phyloP scores from a whole-genome alignment of 2,888 invertebrate species.

The Neelides folsomi region DNA sequence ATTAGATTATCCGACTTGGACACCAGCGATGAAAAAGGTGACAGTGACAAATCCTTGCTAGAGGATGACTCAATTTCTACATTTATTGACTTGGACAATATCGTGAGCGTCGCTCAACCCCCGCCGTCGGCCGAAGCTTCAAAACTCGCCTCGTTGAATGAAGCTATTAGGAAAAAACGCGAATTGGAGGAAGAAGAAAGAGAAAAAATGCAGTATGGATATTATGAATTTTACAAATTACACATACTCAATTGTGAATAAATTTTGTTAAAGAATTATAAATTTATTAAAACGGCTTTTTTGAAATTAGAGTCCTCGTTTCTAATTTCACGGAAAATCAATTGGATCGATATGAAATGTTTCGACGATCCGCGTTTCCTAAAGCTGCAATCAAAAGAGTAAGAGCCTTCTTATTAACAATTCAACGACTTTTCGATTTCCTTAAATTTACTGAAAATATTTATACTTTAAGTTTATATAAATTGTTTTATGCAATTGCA shows the following conservation, averaged over 20 bases:
- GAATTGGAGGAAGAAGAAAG: constrained; percentile 87
- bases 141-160: constrained; percentile 39
- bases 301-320: constrained; percentile 65
- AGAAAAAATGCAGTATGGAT: constrained; percentile 82
- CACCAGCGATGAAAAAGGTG: too few species aligned
- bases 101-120: not conserved
- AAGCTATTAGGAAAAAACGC: constrained; percentile 52
- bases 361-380: constrained; percentile 87
- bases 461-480: not conserved
- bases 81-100: not conserved
- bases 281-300: not conserved
- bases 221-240: not conserved
- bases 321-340: constrained; percentile 99
- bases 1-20: too few species aligned
- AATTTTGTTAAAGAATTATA: not conserved
- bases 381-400: constrained; percentile 92
- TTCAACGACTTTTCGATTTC: not conserved
- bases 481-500: constrained; percentile 35
- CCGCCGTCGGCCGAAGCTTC: constrained; percentile 6
- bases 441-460: not conserved
- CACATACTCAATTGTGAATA: not conserved
- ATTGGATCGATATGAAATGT: constrained; percentile 96
- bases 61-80: not conserved
- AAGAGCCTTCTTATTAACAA: not conserved
- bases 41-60: not conserved